A percentile compares a stretch with the other conserved stretches of the same genome.
Evolutionary conservation across 2,888 invertebrate species (phyloP).

Genomic region (Nemotelus pantherinus): DNA sequence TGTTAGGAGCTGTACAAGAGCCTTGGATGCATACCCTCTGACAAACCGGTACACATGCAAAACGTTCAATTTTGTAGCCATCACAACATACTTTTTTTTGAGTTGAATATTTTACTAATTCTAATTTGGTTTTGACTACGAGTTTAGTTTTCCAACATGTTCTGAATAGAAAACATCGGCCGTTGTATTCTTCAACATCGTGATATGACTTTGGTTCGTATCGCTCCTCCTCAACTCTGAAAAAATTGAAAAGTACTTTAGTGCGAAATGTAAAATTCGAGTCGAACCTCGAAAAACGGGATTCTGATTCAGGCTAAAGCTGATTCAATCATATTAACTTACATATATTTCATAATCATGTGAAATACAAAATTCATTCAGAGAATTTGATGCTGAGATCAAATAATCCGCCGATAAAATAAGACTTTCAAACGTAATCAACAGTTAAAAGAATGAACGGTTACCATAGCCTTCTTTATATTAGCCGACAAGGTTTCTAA

Average conservation of each 20-base stretch:
- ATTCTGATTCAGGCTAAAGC: too few species aligned
- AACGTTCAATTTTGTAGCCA: not conserved
- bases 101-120: not conserved
- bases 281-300: too few species aligned
- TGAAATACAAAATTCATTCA: too few species aligned
- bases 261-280: too few species aligned
- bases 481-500: too few species aligned
- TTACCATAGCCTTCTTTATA: too few species aligned
- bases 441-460: too few species aligned
- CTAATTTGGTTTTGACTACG: not conserved
- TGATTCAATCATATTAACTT: too few species aligned
- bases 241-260: not conserved
- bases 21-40: constrained; percentile 28
- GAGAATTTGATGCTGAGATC: too few species aligned
- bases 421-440: too few species aligned
- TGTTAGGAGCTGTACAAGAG: constrained; percentile 42
- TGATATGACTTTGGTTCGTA: not conserved
- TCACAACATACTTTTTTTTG: not conserved
- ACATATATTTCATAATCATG: too few species aligned
- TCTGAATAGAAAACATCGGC: not conserved
- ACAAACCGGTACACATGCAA: constrained; percentile 28
- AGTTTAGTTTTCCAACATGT: not conserved
- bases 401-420: too few species aligned
- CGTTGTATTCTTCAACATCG: not conserved
- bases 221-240: not conserved